Conservation (phyloP, 1,140 invertebrate genomes). For the Euglossa dilemma region DNA sequence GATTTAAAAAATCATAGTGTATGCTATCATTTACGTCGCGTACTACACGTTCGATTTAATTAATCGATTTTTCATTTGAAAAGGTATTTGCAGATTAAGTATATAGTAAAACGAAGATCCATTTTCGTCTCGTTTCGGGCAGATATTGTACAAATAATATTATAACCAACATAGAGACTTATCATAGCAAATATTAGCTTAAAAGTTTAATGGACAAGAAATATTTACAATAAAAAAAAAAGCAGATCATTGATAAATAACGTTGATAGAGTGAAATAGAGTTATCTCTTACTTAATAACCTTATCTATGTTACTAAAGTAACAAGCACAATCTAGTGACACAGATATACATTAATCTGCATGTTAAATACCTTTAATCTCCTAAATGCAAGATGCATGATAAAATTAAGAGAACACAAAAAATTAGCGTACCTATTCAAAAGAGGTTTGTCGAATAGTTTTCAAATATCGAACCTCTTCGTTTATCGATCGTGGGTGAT, state of each 20-base stretch:
- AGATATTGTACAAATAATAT: not conserved
- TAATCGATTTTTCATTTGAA: not conserved
- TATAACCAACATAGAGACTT: not conserved
- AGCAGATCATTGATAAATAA: not conserved
- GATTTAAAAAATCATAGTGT: too few species aligned
- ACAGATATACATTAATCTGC: conserved; percentile 1
- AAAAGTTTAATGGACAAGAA: not conserved
- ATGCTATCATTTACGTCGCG: too few species aligned
- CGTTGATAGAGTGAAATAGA: not conserved
- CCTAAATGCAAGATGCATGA: conserved; percentile 6
- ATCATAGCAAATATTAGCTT: not conserved
- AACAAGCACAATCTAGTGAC: conserved; percentile 7
- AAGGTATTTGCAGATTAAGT: not conserved
- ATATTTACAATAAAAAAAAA: not conserved
- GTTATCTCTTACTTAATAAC: not conserved
- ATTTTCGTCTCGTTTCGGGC: not conserved
- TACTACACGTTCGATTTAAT: not conserved
- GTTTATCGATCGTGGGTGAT: conserved; percentile 43
- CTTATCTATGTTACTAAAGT: too few species aligned
- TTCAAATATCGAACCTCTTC: conserved; percentile 24
- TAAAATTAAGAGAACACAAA: not conserved
- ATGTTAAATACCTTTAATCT: conserved; percentile 21
- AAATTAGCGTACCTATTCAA: conserved; percentile 21
- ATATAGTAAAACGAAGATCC: not conserved
- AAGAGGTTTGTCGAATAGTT: conserved; percentile 34